Conservation (phyloP, 2,113 vertebrate genomes). For the Trichomycterus rosablanca region DNA sequence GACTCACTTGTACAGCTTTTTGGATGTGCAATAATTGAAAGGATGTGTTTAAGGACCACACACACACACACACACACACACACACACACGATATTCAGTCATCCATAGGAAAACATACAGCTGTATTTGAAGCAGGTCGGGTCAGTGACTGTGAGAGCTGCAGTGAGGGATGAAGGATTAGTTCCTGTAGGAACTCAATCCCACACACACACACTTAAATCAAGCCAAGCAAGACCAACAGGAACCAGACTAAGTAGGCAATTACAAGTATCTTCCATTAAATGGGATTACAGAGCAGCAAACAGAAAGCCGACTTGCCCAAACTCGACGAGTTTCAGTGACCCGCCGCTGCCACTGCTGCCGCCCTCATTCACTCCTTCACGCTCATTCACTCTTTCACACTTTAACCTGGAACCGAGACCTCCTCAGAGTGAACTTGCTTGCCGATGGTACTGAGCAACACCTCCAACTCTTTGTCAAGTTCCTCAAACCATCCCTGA, state of each 20-base stretch:
- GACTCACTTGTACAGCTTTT: no score
- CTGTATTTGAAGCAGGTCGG: slow-evolving; percentile 21
- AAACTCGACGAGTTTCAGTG: neutral
- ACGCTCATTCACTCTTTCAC: no score
- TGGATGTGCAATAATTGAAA: no score
- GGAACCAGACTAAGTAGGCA: slow-evolving; percentile 42
- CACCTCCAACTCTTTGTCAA: no score
- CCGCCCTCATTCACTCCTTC: no score
- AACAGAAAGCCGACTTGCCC: slow-evolving; percentile 26
- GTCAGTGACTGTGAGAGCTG: slow-evolving; percentile 35
- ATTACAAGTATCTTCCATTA: slow-evolving; percentile 37
- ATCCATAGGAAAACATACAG: slow-evolving; percentile 19
- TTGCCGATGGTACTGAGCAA: no score
- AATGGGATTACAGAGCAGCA: slow-evolving; percentile 28
- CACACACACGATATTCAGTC: slow-evolving; percentile 5
- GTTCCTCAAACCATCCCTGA: no score
- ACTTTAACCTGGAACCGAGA: no score
- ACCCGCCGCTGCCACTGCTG: no score
- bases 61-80: slow-evolving; percentile 7
- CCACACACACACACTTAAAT: slow-evolving; percentile 33
- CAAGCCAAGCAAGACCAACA: slow-evolving; percentile 45
- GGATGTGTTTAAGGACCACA: no score
- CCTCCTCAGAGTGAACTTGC: no score
- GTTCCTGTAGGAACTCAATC: slow-evolving; percentile 41
- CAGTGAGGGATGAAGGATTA: slow-evolving; percentile 26